These are phyloP conservation scores for Hippocampus mohnikei DNA, from an alignment of 2,113 vertebrate species.

Conservation along the genomic window DNA sequence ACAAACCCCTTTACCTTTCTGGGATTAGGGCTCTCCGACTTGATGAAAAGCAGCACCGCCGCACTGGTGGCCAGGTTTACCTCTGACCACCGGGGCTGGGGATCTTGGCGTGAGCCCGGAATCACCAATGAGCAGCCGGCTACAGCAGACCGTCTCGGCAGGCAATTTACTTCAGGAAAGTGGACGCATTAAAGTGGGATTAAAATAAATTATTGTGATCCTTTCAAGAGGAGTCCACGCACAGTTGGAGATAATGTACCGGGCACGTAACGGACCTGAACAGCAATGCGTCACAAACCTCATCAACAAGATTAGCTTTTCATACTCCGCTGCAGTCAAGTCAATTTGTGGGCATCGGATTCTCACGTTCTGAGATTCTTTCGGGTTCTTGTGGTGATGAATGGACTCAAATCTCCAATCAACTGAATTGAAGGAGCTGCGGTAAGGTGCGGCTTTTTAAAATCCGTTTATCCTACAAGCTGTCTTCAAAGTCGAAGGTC, in stretches of 20 bases:
- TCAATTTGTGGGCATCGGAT: constrained; percentile 41
- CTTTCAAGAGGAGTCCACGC: not conserved
- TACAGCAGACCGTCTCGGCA: not conserved
- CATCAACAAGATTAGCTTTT: constrained; percentile 40
- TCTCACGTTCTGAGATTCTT: constrained; percentile 43
- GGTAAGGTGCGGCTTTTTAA: not conserved
- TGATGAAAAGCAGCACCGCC: constrained; percentile 1
- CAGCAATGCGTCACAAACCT: not conserved
- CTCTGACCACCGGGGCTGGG: constrained; percentile 8
- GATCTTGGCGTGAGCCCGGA: not conserved
- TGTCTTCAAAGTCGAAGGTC: not conserved
- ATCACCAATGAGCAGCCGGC: constrained; percentile 8
- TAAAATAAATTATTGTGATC: not conserved
- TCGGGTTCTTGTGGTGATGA: constrained; percentile 27
- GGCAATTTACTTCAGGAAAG: not conserved
- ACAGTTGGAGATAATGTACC: too few relatives aligned
- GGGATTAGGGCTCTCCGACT: constrained; percentile 8
- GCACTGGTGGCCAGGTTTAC: constrained; percentile 10
- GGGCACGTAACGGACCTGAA: too few relatives aligned
- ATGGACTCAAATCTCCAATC: constrained; percentile 24
- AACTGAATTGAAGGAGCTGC: constrained; percentile 3
- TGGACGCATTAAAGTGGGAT: not conserved
- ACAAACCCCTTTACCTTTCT: constrained; percentile 6
- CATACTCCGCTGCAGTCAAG: constrained; percentile 13
- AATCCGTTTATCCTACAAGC: constrained; percentile 14